These are phyloP conservation scores for Aleiodes testaceus DNA, from an alignment of 2,888 invertebrate genomes.

Conservation along the genomic window DNA sequence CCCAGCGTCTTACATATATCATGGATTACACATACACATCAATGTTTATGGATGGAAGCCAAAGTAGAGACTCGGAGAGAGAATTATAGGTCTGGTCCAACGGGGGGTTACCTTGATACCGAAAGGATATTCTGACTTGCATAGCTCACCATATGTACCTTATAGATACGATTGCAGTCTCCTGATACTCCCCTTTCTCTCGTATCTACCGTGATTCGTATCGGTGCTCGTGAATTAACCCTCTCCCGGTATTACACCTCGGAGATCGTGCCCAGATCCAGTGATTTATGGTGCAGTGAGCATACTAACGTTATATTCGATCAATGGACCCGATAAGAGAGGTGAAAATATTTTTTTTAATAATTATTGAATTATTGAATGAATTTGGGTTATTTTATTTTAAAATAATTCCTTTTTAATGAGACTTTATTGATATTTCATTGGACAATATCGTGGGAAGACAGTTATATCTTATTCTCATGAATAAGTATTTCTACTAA, in stretches of 20 bases:
- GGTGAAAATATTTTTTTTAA: too few relatives aligned
- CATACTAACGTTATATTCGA: slow-evolving; percentile 7
- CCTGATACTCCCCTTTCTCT: neutral
- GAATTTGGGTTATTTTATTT: too few relatives aligned
- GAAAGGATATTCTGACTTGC: slow-evolving; percentile 18
- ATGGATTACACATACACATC: slow-evolving; percentile 4
- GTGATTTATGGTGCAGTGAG: slow-evolving; percentile 17
- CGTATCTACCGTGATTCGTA: slow-evolving; percentile 19
- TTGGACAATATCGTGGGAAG: neutral
- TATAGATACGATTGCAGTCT: neutral
- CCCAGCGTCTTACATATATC: neutral
- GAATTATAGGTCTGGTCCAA: slow-evolving; percentile 24
- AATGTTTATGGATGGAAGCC: slow-evolving; percentile 20
- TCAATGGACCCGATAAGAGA: slow-evolving; percentile 23
- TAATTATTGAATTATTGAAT: too few relatives aligned
- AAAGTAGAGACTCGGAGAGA: slow-evolving; percentile 1
- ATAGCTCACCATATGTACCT: slow-evolving; percentile 2
- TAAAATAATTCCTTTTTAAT: neutral
- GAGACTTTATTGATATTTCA: neutral
- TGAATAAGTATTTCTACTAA: too few relatives aligned
- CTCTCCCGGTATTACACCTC: slow-evolving; percentile 13
- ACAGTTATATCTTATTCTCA: slow-evolving; percentile 21
- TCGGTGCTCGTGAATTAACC: slow-evolving; percentile 28
- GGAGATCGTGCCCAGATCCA: slow-evolving; percentile 10
- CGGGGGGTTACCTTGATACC: slow-evolving; percentile 19